phyloP scores from a whole-genome alignment of 2,113 vertebrate species.

The Daubentonia madagascariensis region DNA sequence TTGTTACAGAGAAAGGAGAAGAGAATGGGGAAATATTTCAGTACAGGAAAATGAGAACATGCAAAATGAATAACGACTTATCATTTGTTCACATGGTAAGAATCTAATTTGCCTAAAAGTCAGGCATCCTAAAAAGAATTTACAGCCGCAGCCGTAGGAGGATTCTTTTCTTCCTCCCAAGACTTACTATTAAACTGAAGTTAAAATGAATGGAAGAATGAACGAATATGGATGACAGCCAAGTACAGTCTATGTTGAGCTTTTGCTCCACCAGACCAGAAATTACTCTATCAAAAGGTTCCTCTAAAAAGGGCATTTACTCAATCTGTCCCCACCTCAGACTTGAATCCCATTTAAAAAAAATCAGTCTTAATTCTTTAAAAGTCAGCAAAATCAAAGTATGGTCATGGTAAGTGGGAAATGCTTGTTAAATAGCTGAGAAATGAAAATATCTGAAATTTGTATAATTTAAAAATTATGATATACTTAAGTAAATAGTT shows the following conservation, averaged over 20 bases:
- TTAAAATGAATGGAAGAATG: conserved; percentile 44
- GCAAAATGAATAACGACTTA: conserved; percentile 24
- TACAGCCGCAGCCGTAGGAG: neutral
- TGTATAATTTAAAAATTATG: neutral
- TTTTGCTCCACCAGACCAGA: neutral
- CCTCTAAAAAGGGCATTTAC: neutral
- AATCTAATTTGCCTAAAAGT: conserved; percentile 34
- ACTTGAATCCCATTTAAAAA: neutral
- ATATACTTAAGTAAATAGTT: conserved; percentile 29
- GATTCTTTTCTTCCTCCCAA: neutral
- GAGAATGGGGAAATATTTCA: conserved; percentile 36
- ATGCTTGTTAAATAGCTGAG: conserved; percentile 27
- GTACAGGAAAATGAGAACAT: neutral
- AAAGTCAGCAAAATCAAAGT: conserved; percentile 40
- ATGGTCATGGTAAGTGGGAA: neutral
- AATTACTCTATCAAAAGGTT: neutral
- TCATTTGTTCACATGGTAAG: neutral
- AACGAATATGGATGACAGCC: neutral
- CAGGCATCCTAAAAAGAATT: conserved; percentile 12
- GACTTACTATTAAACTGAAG: neutral
- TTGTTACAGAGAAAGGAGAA: conserved; percentile 30
- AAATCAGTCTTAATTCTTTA: conserved; percentile 3
- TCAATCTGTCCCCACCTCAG: neutral
- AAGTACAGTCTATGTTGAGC: conserved; percentile 4
- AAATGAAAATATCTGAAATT: conserved; percentile 40